These are phyloP conservation scores for Panulirus ornatus DNA, from an alignment of 1,140 invertebrate species.

Conservation along the genomic window DNA sequence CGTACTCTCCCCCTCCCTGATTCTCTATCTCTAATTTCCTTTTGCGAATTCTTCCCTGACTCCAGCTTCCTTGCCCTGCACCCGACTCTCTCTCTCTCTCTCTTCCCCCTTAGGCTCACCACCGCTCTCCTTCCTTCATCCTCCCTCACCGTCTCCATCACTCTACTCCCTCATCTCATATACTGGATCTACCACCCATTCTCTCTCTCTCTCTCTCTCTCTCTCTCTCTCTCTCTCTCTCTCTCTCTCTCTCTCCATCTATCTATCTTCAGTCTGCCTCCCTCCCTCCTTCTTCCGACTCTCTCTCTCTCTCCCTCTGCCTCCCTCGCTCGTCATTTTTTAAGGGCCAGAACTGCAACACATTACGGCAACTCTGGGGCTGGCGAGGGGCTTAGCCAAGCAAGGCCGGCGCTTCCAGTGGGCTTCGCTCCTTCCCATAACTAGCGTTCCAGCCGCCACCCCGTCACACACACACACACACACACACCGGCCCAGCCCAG, in stretches of 20 bases:
- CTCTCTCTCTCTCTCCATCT: background rate
- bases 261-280: background rate
- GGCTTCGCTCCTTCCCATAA: too few species aligned
- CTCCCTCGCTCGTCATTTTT: constrained; percentile 61
- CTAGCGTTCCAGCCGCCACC: too few species aligned
- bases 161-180: background rate
- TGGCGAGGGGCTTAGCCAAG: background rate
- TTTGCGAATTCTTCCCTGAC: background rate
- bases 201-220: constrained; percentile 10
- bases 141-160: constrained; percentile 6
- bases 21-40: constrained; percentile 28
- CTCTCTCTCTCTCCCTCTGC: constrained; percentile 6
- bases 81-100: background rate
- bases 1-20: constrained; percentile 31
- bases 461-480: too few species aligned
- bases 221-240: constrained; percentile 18
- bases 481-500: too few species aligned
- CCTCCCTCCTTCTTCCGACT: background rate
- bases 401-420: too few species aligned
- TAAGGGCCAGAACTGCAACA: constrained; percentile 65
- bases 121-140: background rate
- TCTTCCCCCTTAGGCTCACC: background rate
- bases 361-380: constrained; percentile 58
- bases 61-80: background rate
- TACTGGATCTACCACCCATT: background rate